Evolutionary conservation across 1,140 invertebrate species (phyloP).

Genomic region (Aphaenogaster ashmeadi): DNA sequence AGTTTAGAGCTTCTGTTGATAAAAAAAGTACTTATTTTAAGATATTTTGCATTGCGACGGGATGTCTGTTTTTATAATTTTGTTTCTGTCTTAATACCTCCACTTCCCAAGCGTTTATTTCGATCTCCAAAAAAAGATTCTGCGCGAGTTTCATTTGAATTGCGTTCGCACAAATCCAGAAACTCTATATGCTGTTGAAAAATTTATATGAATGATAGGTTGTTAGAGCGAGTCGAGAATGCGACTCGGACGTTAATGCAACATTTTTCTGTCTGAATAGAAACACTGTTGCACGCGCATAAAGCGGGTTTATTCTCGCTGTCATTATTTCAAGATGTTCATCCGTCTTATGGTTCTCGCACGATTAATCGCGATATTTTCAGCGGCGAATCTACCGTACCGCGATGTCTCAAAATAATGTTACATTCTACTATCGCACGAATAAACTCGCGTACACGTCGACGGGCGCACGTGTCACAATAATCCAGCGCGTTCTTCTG

Average conservation of each 20-base stretch:
- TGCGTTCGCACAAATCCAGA: neutral
- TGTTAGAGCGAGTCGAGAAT: conserved; percentile 20
- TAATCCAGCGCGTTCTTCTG: conserved; percentile 28
- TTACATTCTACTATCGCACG: conserved; percentile 33
- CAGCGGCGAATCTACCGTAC: neutral
- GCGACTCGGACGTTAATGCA: neutral
- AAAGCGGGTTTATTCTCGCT: conserved; percentile 47
- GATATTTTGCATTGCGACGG: neutral
- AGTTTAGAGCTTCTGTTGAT: neutral
- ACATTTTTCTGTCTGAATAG: conserved; percentile 15
- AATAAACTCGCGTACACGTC: conserved; percentile 22
- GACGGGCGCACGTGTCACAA: neutral
- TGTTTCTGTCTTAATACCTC: neutral
- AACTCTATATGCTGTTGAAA: neutral
- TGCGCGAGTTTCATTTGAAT: neutral
- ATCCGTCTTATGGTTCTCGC: conserved; percentile 28
- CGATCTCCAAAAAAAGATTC: neutral
- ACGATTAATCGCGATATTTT: conserved; percentile 57
- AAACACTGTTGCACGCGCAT: neutral
- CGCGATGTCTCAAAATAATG: conserved; percentile 48
- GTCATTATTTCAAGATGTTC: conserved; percentile 42
- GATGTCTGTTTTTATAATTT: neutral
- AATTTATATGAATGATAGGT: conserved; percentile 15
- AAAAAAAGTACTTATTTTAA: no score
- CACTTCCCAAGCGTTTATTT: neutral